These are phyloP conservation scores for Sinotaia quadrata DNA, from an alignment of 2,888 invertebrate species.

Conservation along the genomic window DNA sequence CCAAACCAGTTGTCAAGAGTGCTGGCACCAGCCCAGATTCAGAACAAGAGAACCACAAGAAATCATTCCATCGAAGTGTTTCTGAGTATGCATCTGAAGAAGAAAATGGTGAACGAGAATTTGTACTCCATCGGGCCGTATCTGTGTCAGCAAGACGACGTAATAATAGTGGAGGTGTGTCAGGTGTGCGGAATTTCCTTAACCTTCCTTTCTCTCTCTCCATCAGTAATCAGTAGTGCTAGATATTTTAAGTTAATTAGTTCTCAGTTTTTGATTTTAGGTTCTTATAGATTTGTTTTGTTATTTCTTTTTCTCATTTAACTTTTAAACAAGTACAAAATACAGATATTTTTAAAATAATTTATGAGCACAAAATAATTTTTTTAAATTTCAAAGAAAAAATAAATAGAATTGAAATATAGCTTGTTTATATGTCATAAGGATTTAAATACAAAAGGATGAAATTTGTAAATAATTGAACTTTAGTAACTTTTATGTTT, in stretches of 20 bases:
- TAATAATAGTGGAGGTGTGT: slow-evolving; percentile 81
- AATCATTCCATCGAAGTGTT: slow-evolving; percentile 67
- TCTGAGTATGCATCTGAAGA: slow-evolving; percentile 67
- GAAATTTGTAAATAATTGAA: no score
- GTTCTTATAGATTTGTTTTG: background rate
- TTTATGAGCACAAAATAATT: no score
- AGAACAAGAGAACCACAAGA: slow-evolving; percentile 53
- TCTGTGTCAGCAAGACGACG: slow-evolving; percentile 49
- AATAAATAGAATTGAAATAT: no score
- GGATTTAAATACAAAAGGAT: no score
- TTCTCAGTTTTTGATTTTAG: no score
- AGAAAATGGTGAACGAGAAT: slow-evolving; percentile 51
- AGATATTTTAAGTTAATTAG: no score
- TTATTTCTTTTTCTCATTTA: background rate
- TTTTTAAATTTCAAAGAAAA: no score
- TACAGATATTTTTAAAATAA: no score
- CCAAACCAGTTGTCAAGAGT: slow-evolving; percentile 50
- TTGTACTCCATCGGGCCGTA: slow-evolving; percentile 51
- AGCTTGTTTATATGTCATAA: no score
- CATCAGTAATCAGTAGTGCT: no score
- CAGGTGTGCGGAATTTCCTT: slow-evolving; percentile 65
- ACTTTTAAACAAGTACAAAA: background rate
- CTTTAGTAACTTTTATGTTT: no score
- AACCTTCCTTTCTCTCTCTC: no score
- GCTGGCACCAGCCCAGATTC: slow-evolving; percentile 67